Base-by-base conservation (phyloP, 2,797 vertebrate species). In the Enteromius unitaeniatus region DNA sequence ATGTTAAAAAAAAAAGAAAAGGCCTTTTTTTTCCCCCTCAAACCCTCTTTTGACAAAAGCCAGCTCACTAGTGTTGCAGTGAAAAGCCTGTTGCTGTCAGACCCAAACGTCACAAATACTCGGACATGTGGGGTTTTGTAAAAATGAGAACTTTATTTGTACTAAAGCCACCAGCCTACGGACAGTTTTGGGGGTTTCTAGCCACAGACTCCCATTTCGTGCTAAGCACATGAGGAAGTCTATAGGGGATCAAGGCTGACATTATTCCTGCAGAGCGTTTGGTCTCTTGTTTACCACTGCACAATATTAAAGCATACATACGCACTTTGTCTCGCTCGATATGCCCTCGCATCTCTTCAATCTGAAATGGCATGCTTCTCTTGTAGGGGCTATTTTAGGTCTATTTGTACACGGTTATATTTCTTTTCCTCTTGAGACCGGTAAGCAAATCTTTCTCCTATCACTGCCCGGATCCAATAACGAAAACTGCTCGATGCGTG, bases 391-490 rank as follows among this genome's bases (percentile, higher is more conserved):
- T 84, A 67, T 77, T 83, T 85, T 75, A 88, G 45, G 60, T 69
- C 69, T 42, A 72, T 87, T 67, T 84, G 49, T 78, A 78, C 69
- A 84, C 47, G 4, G 67, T 69, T 45, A 45, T 81, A 62, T 68
- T 67, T 77, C 15, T 81, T 47, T 65, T 64, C 60, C 58, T 69
- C 53, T 65, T 83, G 65, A 74, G 62, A 64, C 73, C 53, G 42
- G 68, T 74, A 82, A 81, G 83, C 68, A 68, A 78, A 81, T 83
- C 47, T 58, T 78, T 65, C 81, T 87, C 62, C 62, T 86, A 85
- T 83, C 86, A 89, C 88, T 89, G 88, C 88, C 88, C 86, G 19
- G 64, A 77, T 84, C 42, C 31, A 64, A 88, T 85, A 81, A 65
- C 51, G 26, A 67, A 82, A 69, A 84, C 81, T 65, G 69, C 72